Base-by-base conservation (phyloP, 92 coral and sea anemone genomes). In the Epizoanthus illoricatus region DNA sequence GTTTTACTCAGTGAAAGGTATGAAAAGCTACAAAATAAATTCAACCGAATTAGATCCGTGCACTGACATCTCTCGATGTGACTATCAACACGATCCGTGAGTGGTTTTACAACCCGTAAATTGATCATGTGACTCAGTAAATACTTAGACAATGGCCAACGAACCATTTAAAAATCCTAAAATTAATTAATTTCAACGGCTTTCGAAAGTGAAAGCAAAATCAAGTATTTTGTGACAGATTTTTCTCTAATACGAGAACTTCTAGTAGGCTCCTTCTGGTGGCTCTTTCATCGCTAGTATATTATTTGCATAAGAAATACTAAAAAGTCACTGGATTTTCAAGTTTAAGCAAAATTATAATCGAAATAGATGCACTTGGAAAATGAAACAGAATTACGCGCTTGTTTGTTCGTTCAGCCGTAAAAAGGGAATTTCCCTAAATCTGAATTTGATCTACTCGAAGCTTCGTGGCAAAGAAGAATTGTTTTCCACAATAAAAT, bases 381-480 rank as follows among this genome's bases (percentile, higher is more conserved):
- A 65, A 65, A 28, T 65, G 43, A 65, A 65, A 24, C n/a, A 65
- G 12, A 9, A 65, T 17, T 13, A 2, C 7, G 41, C 11, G 11
- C 42, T 24, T 15, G 73, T 68, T 39, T 68, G 49, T 19, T 39
- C 47, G 28, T 11, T 24, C 73, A 68, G 73, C 42, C 5, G 73
- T 68, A 43, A 28, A 68, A 68, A 68, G 42, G 73, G 73, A 68
- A n/a, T 68, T 67, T 39, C 73, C 73, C 73, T 43, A 68, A 39
- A 68, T 36, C 7, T 2, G 19, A 68, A 33, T 39, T 33, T 39
- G 43, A 36, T 39, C 49, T 13, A 65, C 12, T n/a, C 16, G 70
- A 36, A 28, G 43, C 13, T 65, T 65, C 39, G 41, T 15, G 71
- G 67, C 67, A 28, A 28, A 28, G 36, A 28, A 0, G 36, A 28